These are phyloP conservation scores for Alloplasta piceator DNA, from an alignment of 2,888 invertebrate genomes.

Conservation along the genomic window DNA sequence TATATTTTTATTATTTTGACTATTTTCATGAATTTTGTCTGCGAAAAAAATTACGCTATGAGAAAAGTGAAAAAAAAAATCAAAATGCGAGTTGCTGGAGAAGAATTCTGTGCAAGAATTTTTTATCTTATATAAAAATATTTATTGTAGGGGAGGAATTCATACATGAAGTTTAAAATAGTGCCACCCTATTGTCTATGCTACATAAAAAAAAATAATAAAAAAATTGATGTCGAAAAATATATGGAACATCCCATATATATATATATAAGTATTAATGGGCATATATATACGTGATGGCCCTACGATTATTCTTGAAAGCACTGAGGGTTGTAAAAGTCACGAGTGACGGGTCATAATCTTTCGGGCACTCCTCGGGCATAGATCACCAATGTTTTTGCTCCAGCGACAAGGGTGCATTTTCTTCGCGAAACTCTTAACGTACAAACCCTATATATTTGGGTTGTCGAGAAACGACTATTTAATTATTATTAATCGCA, in stretches of 20 bases:
- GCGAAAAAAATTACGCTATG: too few relatives aligned
- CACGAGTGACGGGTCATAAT: slow-evolving; percentile 61
- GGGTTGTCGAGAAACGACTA: slow-evolving; percentile 34
- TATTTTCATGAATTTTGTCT: too few relatives aligned
- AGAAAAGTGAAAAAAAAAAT: too few relatives aligned
- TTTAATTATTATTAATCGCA: slow-evolving; percentile 65
- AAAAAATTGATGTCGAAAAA: too few relatives aligned
- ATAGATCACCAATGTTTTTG: slow-evolving; percentile 82
- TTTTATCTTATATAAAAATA: too few relatives aligned
- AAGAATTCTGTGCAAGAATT: too few relatives aligned
- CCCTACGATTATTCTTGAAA: slow-evolving; percentile 46
- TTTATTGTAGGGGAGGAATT: too few relatives aligned
- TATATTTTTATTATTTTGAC: too few relatives aligned
- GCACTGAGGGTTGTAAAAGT: slow-evolving; percentile 49
- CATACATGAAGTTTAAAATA: too few relatives aligned
- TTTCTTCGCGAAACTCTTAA: slow-evolving; percentile 31
- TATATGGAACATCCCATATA: background rate
- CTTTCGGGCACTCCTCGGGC: slow-evolving; percentile 71
- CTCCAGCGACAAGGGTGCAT: slow-evolving; percentile 77
- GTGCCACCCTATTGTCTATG: too few relatives aligned
- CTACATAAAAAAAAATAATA: too few relatives aligned
- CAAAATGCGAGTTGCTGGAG: too few relatives aligned
- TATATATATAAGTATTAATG: slow-evolving; percentile 8
- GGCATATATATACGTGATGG: slow-evolving; percentile 4
- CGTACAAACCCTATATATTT: slow-evolving; percentile 33